Conservation (phyloP, 2,113 vertebrate species). For the Junco hyemalis region DNA sequence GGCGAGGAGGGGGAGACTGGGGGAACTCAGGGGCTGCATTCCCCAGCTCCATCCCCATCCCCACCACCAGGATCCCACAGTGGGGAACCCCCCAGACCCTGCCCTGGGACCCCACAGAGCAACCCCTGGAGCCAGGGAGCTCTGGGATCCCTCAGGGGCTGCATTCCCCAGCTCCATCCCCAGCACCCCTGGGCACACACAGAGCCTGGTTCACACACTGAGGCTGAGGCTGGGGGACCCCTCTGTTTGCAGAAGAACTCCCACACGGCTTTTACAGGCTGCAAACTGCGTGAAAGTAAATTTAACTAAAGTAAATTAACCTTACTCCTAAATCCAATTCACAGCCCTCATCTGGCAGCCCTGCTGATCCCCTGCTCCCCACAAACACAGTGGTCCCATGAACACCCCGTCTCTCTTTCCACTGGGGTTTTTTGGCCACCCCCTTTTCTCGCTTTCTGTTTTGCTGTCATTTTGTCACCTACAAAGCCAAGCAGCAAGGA, state of each 20-base stretch:
- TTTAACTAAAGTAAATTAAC: not conserved
- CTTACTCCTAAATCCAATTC: not conserved
- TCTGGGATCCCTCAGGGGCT: not conserved
- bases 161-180: not conserved
- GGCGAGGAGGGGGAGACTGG: not conserved
- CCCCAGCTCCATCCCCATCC: too few relatives aligned
- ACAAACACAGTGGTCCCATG: not conserved
- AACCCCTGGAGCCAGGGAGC: not conserved
- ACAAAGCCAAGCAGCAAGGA: not conserved
- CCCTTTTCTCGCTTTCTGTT: not conserved
- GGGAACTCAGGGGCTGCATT: not conserved
- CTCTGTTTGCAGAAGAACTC: not conserved
- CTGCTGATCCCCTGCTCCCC: too few relatives aligned
- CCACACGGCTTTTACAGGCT: not conserved
- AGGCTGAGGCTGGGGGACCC: too few relatives aligned
- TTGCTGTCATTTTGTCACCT: not conserved
- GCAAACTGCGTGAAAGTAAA: not conserved
- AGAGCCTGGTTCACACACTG: fast-evolving
- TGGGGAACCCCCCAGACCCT: not conserved
- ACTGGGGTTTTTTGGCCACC: not conserved
- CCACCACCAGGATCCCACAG: too few relatives aligned
- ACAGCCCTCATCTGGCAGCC: not conserved
- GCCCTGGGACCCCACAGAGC: not conserved
- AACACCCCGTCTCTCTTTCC: not conserved
- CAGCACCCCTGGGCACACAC: not conserved